Base-by-base conservation (phyloP, 1,140 invertebrate genomes). In the Nymphalis io region DNA sequence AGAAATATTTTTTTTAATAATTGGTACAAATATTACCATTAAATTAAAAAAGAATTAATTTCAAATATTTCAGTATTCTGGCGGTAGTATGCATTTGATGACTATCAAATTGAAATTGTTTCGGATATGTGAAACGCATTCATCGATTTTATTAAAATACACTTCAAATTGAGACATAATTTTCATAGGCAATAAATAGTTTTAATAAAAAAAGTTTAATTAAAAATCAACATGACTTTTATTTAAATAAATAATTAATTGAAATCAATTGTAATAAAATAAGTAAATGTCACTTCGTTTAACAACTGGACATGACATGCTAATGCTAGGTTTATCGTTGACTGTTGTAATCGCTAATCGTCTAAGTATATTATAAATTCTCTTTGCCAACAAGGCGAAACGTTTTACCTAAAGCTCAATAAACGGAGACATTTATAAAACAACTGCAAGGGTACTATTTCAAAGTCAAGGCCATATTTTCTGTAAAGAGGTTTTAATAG, bases 321-420 rank as follows among this genome's bases (percentile, higher is more conserved):
- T 60, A 39, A 21, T 60, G 59, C 38, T 51, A 33, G n/a, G 53
- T 58, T 46, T 66, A 58, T 58, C 39, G 57, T 40, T 15, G 48
- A 53, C 44, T 65, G 55, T 44, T 71, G 38, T 73, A 59, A 76
- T 42, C 71, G 51, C 11, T 70, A 64, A 70, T 60, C 63, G 69
- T 48, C 46, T 71, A 61, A 66, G 46, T 60, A 38, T 65, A 60
- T 71, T 71, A 70, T 53, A 53, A 65, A 65, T 64, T 70, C 61
- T 59, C 62, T 59, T 33, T 59, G 58, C 33, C 51, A 44, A 58
- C 69, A 53, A 61, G 61, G 40, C 42, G 53, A 59, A 65, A 59
- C 20, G 60, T 53, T 63, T n/a, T 27, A 64, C 18, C 15, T 55
- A 55, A 57, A 57, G 62, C 62, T 64, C 16, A 39, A 64, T 64